Evolutionary conservation across 2,888 invertebrate species (phyloP), one percentile per base, ranked within the genome.

Genomic region (Endotricha flammealis): DNA sequence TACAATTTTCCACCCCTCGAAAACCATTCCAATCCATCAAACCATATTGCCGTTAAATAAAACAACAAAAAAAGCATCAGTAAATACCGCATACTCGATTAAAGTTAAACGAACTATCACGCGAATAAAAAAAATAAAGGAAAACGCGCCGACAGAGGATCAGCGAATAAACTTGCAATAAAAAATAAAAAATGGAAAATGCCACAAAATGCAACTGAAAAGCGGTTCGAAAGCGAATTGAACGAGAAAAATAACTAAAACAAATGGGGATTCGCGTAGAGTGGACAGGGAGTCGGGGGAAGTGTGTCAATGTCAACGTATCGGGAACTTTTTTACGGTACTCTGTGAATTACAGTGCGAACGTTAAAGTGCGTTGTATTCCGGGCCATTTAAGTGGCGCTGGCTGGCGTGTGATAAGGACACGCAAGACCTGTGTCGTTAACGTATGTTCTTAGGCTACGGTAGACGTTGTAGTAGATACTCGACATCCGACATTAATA

Each of bases 221-320:
- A 63, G 57, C 58, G 57, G 53, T 59, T 57, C 50, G 57, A 55
- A 57, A 64, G 58, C 53, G 64, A 59, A 57, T 51, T 56, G 63
- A 42, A 52, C 51, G 61, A 53, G 52, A 53, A 64, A 64, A 65
- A 57, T 49, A 55, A 59, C 50, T 57, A 68, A 69, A 72, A 60
- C 56, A 64, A 67, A 63, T 62, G 54, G 50, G 57, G 57, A 58
- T 58, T 55, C 50, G 62, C 57, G 54, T 47, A 53, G 50, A 56
- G 59, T 53, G 56, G 61, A 59, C 65, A 67, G 76, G 70, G 71
- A 73, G 64, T 59, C 62, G 57, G 57, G 59, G 53, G 64, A 81
- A 75, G 60, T 78, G 75, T 82, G 82, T 82, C 83, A 83, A 81
- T 82, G 83, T 78, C 83, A 74, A 57, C 64, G 61, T 65, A 67